Percentiles rank a stretch among this genome's conserved stretches.
These are phyloP conservation scores for Eubasilissa regina DNA, from an alignment of 1,140 invertebrate species.

Conservation along the genomic window DNA sequence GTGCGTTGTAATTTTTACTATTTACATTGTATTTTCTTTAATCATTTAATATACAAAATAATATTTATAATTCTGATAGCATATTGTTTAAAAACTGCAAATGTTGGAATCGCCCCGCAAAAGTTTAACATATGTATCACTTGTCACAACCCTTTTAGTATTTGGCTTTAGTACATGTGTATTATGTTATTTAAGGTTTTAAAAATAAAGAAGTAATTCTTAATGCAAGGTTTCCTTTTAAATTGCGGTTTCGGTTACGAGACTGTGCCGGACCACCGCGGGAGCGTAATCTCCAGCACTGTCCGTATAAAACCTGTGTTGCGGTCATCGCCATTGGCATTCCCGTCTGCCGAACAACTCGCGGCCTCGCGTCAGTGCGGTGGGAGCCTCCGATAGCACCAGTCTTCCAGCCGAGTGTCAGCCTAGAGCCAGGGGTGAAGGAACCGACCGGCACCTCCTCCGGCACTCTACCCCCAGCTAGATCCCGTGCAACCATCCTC, in stretches of 20 bases:
- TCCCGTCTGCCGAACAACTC: constrained; percentile 44
- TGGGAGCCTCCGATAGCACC: constrained; percentile 40
- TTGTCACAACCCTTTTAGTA: too few species aligned
- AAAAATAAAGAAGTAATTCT: too few species aligned
- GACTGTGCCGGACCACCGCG: constrained; percentile 2
- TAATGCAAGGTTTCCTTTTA: too few species aligned
- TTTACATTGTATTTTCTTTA: too few species aligned
- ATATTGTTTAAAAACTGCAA: too few species aligned
- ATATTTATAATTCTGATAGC: too few species aligned
- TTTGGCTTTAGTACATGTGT: too few species aligned
- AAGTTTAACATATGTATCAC: too few species aligned
- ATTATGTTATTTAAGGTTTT: too few species aligned
- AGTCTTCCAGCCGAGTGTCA: constrained; percentile 9
- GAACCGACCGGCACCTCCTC: neutral
- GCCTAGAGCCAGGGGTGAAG: neutral
- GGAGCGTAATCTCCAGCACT: constrained; percentile 28
- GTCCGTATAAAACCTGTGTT: constrained; percentile 51
- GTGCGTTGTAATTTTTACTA: too few species aligned
- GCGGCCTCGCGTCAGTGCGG: constrained; percentile 39
- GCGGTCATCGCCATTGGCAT: constrained; percentile 58
- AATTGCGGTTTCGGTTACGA: neutral
- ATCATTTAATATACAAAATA: too few species aligned
- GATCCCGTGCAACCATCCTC: neutral
- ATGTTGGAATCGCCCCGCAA: too few species aligned
- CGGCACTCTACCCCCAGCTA: neutral